Conservation (phyloP, 64 coral and sea anemone species). For the Orbicella faveolata region DNA sequence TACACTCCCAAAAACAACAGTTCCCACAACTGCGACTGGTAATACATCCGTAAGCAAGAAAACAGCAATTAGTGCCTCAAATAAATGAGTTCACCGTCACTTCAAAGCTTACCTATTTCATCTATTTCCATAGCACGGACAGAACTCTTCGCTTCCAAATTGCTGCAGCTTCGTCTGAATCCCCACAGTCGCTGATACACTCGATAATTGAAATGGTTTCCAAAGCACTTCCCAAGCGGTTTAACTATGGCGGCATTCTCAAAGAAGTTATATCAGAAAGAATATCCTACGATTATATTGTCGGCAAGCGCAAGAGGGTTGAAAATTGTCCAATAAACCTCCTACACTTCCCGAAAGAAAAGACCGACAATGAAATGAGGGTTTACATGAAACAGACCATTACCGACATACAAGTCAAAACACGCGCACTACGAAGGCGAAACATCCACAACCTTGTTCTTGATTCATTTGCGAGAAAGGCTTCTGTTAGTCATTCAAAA, state of each 20-base stretch:
- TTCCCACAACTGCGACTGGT: background rate
- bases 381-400: background rate
- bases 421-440: background rate
- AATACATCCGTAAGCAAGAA: background rate
- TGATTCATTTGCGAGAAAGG: background rate
- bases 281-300: background rate
- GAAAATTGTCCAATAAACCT: constrained; percentile 21
- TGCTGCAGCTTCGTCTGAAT: background rate
- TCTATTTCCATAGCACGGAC: constrained; percentile 17
- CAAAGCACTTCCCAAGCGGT: background rate
- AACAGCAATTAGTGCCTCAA: background rate
- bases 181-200: background rate
- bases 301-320: constrained; percentile 24
- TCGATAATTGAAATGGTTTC: constrained; percentile 2
- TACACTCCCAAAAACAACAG: background rate
- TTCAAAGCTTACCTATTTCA: constrained; percentile 18
- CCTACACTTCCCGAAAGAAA: constrained; percentile 44
- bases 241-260: constrained; percentile 7
- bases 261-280: background rate
- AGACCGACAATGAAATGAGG: constrained; percentile 6
- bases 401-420: constrained; percentile 1
- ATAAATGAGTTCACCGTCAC: background rate
- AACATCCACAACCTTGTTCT: background rate
- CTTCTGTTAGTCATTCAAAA: background rate
- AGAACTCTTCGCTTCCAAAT: background rate